phyloP scores from a whole-genome alignment of 2,797 vertebrate species.

The Arrhamphus sclerolepis region DNA sequence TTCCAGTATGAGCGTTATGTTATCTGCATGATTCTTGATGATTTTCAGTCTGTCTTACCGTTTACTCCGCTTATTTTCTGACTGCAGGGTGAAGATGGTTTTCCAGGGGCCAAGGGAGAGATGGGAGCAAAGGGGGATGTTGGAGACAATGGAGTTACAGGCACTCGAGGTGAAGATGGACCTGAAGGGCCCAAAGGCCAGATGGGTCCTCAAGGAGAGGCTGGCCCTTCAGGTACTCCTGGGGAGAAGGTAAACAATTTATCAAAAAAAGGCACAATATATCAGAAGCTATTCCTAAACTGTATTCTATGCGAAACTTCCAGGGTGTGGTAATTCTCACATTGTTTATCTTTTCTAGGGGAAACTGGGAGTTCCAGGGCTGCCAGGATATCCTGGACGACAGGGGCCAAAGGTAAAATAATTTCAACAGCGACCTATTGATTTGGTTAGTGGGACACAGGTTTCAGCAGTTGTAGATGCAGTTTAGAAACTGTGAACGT shows the following conservation, averaged over 20 bases:
- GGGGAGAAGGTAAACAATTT: slow-evolving; percentile 90
- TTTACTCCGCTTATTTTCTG: slow-evolving; percentile 6
- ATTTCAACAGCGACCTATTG: neutral
- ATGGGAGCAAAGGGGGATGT: slow-evolving; percentile 93
- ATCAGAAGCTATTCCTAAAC: neutral
- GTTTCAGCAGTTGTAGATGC: neutral
- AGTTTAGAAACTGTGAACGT: slow-evolving; percentile 1
- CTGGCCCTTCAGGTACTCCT: slow-evolving; percentile 82
- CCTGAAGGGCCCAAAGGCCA: slow-evolving; percentile 94
- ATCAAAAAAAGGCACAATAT: neutral
- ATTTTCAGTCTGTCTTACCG: neutral
- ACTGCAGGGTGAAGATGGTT: slow-evolving; percentile 94
- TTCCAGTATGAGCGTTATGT: neutral
- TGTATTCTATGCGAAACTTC: neutral
- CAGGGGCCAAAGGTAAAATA: slow-evolving; percentile 85
- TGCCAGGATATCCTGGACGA: slow-evolving; percentile 89
- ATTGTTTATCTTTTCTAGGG: slow-evolving; percentile 72
- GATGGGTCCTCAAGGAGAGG: slow-evolving; percentile 87
- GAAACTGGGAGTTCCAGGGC: slow-evolving; percentile 87
- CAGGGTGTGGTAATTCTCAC: neutral
- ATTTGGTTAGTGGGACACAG: neutral
- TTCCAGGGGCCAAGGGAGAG: slow-evolving; percentile 94
- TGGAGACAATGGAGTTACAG: slow-evolving; percentile 87
- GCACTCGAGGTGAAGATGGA: slow-evolving; percentile 91
- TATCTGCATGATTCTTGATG: neutral